Evolutionary conservation across 2,113 vertebrate genomes (phyloP), one percentile per base, ranked within the genome.

Genomic region (Poecilia latipinna): DNA sequence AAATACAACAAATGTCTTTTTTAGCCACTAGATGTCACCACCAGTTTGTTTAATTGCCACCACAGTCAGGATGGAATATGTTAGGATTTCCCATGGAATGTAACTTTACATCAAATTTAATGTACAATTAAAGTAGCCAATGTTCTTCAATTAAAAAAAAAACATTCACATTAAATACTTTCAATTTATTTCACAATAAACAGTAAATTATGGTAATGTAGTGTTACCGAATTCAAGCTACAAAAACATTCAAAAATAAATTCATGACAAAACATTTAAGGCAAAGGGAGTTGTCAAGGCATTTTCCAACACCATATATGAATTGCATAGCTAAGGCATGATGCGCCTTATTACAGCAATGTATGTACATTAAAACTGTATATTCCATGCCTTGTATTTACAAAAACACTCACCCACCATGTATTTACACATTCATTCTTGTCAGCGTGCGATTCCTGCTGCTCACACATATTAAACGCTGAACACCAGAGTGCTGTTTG

Each of bases 261-360:
- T 61, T 67, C 77, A 83, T 62, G 65, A 90, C 74, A 73, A 72
- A 42, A 75, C 79, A 15, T 89, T 92, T 94, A 95, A 95, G 94
- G 94, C 94, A 92, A 91, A 89, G 87, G 83, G 89, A 94, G 88
- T 87, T 75, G 74, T 94, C 91, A 94, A 94, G 94, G 94, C 94
- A 91, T 57, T 90, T 93, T 92, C 79, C 79, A 90, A 90, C 81
- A 91, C 91, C 93, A 82, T 57, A 57, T 11, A 57, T 57, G 82
- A 89, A 87, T 94, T 95, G 94, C 94, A 95, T 95, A 95, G 94
- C 93, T 93, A 93, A 94, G 91, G 93, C 91, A 89, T 78, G 87
- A 83, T 82, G 82, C 68, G 85, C 84, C 84, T 79, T 76, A 83
- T 82, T 86, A 89, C 88, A 86, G 75, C 70, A 74, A 83, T 78